Evolutionary conservation across 2,888 invertebrate species (phyloP), one percentile per base, ranked within the genome.

Genomic region (Gastracanthus pulcherrimus): DNA sequence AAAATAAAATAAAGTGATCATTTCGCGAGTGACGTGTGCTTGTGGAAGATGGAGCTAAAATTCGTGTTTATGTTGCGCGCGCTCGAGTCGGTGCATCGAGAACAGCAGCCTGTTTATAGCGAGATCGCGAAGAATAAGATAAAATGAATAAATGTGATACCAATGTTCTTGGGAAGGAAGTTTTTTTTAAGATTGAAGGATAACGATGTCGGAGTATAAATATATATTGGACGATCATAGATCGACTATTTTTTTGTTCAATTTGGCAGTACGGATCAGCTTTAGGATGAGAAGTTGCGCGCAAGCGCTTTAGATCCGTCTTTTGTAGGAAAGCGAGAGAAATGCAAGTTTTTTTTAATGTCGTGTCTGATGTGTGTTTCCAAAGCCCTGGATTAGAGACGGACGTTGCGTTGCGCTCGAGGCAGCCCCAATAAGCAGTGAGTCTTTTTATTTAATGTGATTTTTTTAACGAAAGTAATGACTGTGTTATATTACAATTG

Each of bases 311-410:
- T n/a, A n/a, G n/a, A n/a, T n/a, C n/a, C n/a, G 26, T 31, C 19
- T 64, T 48, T 81, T 76, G n/a, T 81, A 72, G 66, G 38, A 36
- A 74, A 75, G 78, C 78, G 77, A 83, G 81, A 85, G 60, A 51
- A 66, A 48, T 60, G 45, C 78, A 78, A 69, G 69, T 58, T 78
- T 83, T 84, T 85, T 87, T 85, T 82, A 84, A 86, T 87, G 86
- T 88, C 87, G 87, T 88, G 88, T 88, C 87, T 86, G 88, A 88
- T 88, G 88, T 88, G 88, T 89, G 88, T 89, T 87, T 89, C 87
- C 87, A 79, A 88, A 88, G 87, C 87, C 86, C 87, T 87, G 87
- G 86, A 76, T 87, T 81, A 84, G 82, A 88, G 86, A 86, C 84
- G 88, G 87, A 87, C 85, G 84, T 87, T 87, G 85, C 86, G 84